Evolutionary conservation across 2,797 vertebrate genomes (phyloP).

Genomic region (Lepidocolaptes lacrymiger): DNA sequence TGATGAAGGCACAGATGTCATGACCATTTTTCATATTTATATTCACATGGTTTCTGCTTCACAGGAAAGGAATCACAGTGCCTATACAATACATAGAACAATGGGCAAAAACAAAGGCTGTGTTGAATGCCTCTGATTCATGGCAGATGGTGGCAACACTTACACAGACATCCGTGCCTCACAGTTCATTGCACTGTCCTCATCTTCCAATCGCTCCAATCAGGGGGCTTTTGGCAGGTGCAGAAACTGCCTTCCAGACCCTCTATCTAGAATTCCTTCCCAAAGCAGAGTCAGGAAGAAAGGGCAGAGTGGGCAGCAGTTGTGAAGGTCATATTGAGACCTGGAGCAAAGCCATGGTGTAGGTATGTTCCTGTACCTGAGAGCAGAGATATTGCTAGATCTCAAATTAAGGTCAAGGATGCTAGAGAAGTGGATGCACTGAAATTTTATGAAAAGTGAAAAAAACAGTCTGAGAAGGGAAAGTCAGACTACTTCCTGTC

Average conservation of each 20-base stretch:
- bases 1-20: fast-evolving
- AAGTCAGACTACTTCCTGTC: background rate
- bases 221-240: background rate
- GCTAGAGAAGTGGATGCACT: background rate
- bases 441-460: background rate
- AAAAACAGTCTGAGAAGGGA: background rate
- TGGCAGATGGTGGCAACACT: background rate
- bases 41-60: background rate
- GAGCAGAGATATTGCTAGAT: background rate
- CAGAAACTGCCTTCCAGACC: background rate
- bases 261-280: background rate
- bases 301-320: background rate
- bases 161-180: fast-evolving
- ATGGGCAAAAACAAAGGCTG: background rate
- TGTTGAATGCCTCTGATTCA: background rate
- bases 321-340: background rate
- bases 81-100: background rate
- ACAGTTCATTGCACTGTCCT: background rate
- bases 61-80: background rate
- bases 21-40: background rate
- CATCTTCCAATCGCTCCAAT: fast-evolving
- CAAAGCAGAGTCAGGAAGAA: background rate
- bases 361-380: background rate
- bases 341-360: background rate
- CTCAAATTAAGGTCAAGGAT: background rate